phyloP scores from a whole-genome alignment of 2,888 invertebrate genomes.

The Clistopyga incitator region DNA sequence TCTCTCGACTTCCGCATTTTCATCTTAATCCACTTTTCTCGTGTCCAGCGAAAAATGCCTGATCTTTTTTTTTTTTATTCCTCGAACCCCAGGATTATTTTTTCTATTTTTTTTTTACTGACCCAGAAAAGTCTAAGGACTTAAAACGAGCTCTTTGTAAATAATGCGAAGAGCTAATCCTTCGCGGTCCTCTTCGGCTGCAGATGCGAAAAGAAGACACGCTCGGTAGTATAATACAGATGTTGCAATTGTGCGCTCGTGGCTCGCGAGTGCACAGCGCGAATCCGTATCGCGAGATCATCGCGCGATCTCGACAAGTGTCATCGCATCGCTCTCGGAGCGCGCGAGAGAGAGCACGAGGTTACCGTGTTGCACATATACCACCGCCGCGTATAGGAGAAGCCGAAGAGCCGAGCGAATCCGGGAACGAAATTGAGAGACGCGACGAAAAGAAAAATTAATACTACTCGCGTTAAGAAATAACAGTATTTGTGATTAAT shows the following conservation, averaged over 20 bases:
- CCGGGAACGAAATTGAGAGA: constrained; percentile 55
- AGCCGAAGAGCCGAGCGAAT: constrained; percentile 24
- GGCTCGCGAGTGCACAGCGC: constrained; percentile 55
- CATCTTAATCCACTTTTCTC: too few species aligned
- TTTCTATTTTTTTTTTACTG: not conserved
- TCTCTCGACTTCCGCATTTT: too few species aligned
- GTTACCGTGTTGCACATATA: constrained; percentile 59
- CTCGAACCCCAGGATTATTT: not conserved
- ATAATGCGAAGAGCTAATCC: not conserved
- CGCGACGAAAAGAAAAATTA: constrained; percentile 18
- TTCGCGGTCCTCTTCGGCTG: constrained; percentile 14
- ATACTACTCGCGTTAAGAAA: constrained; percentile 24
- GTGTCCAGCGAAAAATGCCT: too few species aligned
- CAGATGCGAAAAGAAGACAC: constrained; percentile 26
- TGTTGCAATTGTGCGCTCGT: constrained; percentile 62
- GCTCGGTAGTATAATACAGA: constrained; percentile 59
- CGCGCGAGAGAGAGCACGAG: constrained; percentile 59
- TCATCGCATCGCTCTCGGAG: constrained; percentile 59
- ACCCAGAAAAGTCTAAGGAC: constrained; percentile 7
- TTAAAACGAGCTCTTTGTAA: not conserved
- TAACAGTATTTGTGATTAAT: constrained; percentile 44
- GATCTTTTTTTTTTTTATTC: not conserved
- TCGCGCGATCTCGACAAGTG: constrained; percentile 68
- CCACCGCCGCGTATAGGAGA: constrained; percentile 24
- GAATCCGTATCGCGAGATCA: constrained; percentile 65